Evolutionary conservation across 2,113 vertebrate species (phyloP).

Genomic region (Oreotrochilus melanogaster): DNA sequence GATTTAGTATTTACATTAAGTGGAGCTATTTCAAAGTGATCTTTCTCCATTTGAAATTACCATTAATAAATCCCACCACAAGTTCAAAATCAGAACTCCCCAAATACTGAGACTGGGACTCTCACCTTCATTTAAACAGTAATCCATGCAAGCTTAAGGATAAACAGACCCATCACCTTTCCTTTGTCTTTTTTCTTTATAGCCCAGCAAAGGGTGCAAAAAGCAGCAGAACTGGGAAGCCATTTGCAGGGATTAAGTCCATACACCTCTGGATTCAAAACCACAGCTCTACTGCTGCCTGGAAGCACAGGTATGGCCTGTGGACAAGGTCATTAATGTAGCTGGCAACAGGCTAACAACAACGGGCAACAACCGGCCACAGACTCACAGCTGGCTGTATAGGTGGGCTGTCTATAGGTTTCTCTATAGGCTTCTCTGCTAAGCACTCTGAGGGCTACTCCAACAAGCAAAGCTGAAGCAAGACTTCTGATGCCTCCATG

Average conservation of each 20-base stretch:
- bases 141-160: background rate
- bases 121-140: background rate
- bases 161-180: background rate
- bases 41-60: background rate
- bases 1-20: background rate
- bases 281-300: background rate
- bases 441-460: background rate
- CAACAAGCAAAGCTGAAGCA: background rate
- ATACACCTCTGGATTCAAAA: background rate
- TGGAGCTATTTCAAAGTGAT: background rate
- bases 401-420: background rate
- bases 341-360: background rate
- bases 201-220: background rate
- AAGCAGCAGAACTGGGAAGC: background rate
- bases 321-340: background rate
- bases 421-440: no score
- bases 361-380: background rate
- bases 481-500: background rate
- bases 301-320: rapidly evolving
- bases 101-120: background rate
- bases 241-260: background rate
- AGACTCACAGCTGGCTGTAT: background rate
- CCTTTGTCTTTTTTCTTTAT: background rate
- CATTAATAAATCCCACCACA: background rate
- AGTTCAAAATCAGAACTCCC: background rate